Conservation (phyloP, 2,888 invertebrate species). For the Electrophaes corylata region DNA sequence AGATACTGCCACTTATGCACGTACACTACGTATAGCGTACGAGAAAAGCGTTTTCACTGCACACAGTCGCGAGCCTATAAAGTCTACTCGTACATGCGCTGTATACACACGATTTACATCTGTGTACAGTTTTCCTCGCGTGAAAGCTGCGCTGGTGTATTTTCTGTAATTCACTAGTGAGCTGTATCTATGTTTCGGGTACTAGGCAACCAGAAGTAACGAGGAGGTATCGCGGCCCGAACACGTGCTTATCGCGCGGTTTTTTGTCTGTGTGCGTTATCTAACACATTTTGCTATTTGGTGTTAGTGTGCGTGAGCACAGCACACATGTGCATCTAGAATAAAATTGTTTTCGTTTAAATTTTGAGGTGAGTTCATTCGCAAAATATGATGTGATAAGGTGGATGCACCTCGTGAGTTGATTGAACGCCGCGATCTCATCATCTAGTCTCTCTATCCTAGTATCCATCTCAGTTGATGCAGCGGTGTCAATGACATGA, state of each 20-base stretch:
- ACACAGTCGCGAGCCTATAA: conserved; percentile 45
- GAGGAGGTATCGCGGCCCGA: conserved; percentile 47
- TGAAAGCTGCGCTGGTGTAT: conserved; percentile 63
- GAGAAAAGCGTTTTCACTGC: conserved; percentile 73
- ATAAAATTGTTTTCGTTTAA: conserved; percentile 30
- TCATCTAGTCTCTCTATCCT: too few relatives aligned
- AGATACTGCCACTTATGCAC: conserved; percentile 79
- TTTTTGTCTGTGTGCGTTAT: conserved; percentile 60
- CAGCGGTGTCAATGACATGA: conserved; percentile 80
- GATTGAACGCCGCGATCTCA: conserved; percentile 73
- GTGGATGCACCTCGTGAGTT: conserved; percentile 73
- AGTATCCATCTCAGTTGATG: conserved; percentile 66
- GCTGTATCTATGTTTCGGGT: conserved; percentile 70
- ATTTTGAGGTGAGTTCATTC: conserved; percentile 37
- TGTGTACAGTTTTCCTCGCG: conserved; percentile 68
- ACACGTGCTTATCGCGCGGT: conserved; percentile 48
- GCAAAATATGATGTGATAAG: conserved; percentile 57
- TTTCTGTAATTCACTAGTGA: conserved; percentile 72
- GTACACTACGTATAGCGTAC: conserved; percentile 56
- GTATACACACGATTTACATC: conserved; percentile 60
- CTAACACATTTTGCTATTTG: conserved; percentile 37
- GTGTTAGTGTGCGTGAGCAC: conserved; percentile 25
- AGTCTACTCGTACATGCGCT: conserved; percentile 47
- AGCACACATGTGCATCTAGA: conserved; percentile 14
- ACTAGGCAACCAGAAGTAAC: conserved; percentile 63